Base-by-base conservation (phyloP, 2,113 vertebrate genomes). In the Archocentrus centrarchus region DNA sequence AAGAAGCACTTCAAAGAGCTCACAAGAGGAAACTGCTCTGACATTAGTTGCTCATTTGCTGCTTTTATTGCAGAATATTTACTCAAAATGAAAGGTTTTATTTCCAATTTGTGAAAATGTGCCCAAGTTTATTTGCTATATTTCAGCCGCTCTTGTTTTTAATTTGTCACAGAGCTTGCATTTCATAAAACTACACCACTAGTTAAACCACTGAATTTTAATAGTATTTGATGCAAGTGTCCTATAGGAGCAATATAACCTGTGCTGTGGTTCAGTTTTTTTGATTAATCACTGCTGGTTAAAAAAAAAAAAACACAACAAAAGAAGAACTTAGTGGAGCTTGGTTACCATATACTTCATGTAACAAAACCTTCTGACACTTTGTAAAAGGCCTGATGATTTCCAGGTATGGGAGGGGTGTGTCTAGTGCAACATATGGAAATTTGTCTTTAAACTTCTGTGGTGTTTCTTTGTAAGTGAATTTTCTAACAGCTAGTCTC, bases 381-480 rank as follows among this genome's bases (percentile, higher is more conserved):
- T 63, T 37, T 32, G 77, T 3, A 9, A 35, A 20, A 18, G 35
- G 27, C 24, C 30, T 68, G 14, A 18, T 68, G 7, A 68, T 5
- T 73, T 66, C 37, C 62, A 57, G 24, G 62, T 41, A 64, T 32
- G 44, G 9, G 6, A 47, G 35, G 35, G 22, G n/a, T 50, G 73
- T 39, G 53, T 70, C 50, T 18, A 55, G 2, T 79, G 61, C 35
- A 79, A 17, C 73, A 73, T 76, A 77, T 70, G 64, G 68, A 84
- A 87, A 88, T 59, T 53, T 66, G 81, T 81, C 60, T 77, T 83
- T 76, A 53, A 79, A 89, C 53, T n/a, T 44, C 27, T 61, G 13
- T n/a, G 58, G 77, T 55, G 77, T 89, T 88, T 89, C 78, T 81
- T 91, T 75, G 79, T 50, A 50, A 77, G 75, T 76, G 30, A 77